Evolutionary conservation across 2,113 vertebrate species (phyloP), one percentile per base, ranked within the genome.

Genomic region (Myotis brandtii): DNA sequence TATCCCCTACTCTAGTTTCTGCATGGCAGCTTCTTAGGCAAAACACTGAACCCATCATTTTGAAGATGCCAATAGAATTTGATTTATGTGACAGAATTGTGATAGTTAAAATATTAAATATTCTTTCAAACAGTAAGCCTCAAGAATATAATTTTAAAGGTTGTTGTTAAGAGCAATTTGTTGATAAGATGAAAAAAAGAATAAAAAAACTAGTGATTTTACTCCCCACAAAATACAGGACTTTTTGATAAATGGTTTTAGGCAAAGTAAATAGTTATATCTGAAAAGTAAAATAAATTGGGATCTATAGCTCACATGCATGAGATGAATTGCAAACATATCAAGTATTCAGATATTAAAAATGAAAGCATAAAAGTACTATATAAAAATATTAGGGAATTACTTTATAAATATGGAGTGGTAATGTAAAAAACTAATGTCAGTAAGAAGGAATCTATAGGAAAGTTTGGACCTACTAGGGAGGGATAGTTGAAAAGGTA

Each of bases 211-310:
- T 69, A 67, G 37, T 59, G 23, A 56, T 34, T 72, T 21, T 76
- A 3, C 70, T n/a, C 3, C 9, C 12, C 9, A 34, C 12, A 40
- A 27, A 32, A 52, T 12, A 64, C 2, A 37, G 9, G 30, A 2
- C 30, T 48, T 91, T 93, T 93, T 9, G 34, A 56, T 87, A 84
- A 96, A 48, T 82, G 4, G 48, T 75, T 1, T 87, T 84, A 46
- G 13, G 11, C 64, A 6, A 72, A 88, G 25, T 72, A 30, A 95
- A 69, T 1, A 59, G 34, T 69, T 27, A 52, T 32, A 59, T 23
- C 23, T 89, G 43, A 13, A 88, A 89, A 92, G 66, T 5, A 90
- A 95, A 95, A 87, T 40, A 70, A 84, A 73, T 54, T 86, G 82
- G 30, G 12, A 81, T 46, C 7, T 11, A 9, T 81, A 43, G 8